Base-by-base conservation (phyloP, 2,113 vertebrate species). In the Barbus barbus region DNA sequence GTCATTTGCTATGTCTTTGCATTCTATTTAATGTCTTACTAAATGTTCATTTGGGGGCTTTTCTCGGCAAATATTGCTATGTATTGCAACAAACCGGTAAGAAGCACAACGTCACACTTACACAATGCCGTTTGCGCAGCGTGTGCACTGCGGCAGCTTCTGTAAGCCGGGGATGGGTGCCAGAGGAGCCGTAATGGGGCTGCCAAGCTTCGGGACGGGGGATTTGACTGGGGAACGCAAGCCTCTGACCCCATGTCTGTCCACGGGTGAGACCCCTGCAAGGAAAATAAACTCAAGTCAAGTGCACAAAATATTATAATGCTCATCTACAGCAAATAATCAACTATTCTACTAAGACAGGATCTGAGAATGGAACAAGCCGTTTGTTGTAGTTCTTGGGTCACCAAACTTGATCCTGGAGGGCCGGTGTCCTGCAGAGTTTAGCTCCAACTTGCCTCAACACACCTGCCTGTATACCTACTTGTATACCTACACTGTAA, bases 111-210 rank as follows among this genome's bases (percentile, higher is more conserved):
- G n/a, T n/a, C n/a, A n/a, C n/a, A n/a, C 20, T 98, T 85, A 99
- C 98, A 99, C 97, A 1, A 99, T 99, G 79, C 97, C 97, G 0
- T 96, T 97, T 44, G 92, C 92, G 14, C 97, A 99, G 93, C 97
- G 96, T 4, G 96, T 97, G 90, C 98, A 98, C 91, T 97, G 96
- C 0, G 98, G 96, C 0, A 99, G 94, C 90, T 97, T 95, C 94
- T 98, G 97, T 31, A 98, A 94, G 41, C 95, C 94, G 0, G 95
- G 83, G 90, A 97, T 87, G 3, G 96, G 92, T 9, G 92, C 51
- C 0, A 80, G 86, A 60, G 91, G 93, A 76, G 96, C 93, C 0
- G 94, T 89, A 81, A 95, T 86, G 7, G 96, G 93, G 33, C 95
- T 90, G 1, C 95, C 94, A 20, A 98, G 91, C 90, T 96, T 97